Percentiles rank a stretch among this genome's conserved stretches.
Evolutionary conservation across 2,797 vertebrate species (phyloP).

Genomic region (Acipenser ruthenus): DNA sequence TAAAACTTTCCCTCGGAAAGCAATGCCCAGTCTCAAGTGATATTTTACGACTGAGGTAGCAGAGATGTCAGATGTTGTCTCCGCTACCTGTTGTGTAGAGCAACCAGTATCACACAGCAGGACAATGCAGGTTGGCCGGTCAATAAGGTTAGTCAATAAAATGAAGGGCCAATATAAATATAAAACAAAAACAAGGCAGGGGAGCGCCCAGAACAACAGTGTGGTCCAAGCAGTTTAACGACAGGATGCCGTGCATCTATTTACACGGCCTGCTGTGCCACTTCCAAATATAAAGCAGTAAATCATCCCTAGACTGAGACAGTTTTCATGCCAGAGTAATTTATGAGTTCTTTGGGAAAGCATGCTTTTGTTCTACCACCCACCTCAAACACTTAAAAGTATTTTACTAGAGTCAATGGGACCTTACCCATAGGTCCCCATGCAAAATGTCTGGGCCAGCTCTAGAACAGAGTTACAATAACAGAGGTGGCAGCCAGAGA

Average conservation of each 20-base stretch:
- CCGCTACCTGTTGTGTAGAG: too few relatives aligned
- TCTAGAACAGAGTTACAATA: conserved; percentile 7
- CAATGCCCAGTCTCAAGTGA: too few relatives aligned
- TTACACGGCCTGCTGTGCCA: conserved; percentile 19
- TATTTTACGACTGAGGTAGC: too few relatives aligned
- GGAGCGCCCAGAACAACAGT: too few relatives aligned
- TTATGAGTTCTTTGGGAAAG: conserved; percentile 12
- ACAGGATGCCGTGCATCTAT: conserved; percentile 21
- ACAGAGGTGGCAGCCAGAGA: conserved; percentile 7
- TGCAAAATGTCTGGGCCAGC: background rate
- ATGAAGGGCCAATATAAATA: too few relatives aligned
- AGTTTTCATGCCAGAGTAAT: conserved; percentile 12
- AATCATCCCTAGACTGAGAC: conserved; percentile 19
- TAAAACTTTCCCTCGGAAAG: too few relatives aligned
- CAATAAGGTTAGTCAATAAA: too few relatives aligned
- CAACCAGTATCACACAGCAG: too few relatives aligned
- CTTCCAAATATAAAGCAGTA: conserved; percentile 15
- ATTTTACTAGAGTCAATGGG: conserved; percentile 10
- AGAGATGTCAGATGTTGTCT: too few relatives aligned
- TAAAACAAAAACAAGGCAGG: too few relatives aligned
- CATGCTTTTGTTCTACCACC: conserved; percentile 11
- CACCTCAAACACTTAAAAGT: conserved; percentile 10
- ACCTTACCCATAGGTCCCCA: conserved; percentile 1
- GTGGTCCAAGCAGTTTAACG: conserved; percentile 19
- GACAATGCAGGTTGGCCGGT: too few relatives aligned